Evolutionary conservation across 2,113 vertebrate species (phyloP), one percentile per base, ranked within the genome.

Genomic region (Jaculus jaculus): DNA sequence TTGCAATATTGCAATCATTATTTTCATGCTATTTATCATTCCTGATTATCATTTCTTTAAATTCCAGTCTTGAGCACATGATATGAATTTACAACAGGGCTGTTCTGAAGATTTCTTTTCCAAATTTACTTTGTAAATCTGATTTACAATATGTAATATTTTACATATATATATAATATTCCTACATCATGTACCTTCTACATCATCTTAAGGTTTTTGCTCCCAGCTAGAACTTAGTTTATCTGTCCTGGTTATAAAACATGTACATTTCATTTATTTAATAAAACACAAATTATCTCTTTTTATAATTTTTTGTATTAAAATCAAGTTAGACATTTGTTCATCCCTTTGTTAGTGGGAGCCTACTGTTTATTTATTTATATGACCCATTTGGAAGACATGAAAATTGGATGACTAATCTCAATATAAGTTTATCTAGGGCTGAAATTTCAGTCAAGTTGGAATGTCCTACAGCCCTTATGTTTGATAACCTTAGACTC

Each of bases 1-100:
- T 93, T 93, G 63, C 51, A 84, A 87, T 89, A 34, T 89, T 79
- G 82, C 71, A 74, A 65, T 54, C 58, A 63, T 90, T 85, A 95
- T 92, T 95, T 95, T 87, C 90, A 84, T 86, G 39, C 28, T 17
- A 91, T 95, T 93, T 51, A 84, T 84, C 92, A 94, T 93, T 89
- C 84, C 68, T 73, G 34, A 0, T 63, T 91, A 89, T 32, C 81
- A 92, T 85, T 94, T 42, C 93, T 93, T 96, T 93, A 95, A 60
- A 94, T 92, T 96, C 82, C 83, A 90, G 34, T 87, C 77, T 66
- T 89, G n/a, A 91, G 61, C 18, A 65, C 54, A 87, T 95, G 86
- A 84, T 86, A 72, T 79, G 54, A 85, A 71, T 18, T 66, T 85
- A 39, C 28, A 78, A 89, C 6, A 84, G 84, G 74, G 61, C 69